Percentiles rank a stretch among this genome's conserved stretches.
Conservation (phyloP, 2,113 vertebrate genomes). For the Ptilorrhoa leucosticta region DNA sequence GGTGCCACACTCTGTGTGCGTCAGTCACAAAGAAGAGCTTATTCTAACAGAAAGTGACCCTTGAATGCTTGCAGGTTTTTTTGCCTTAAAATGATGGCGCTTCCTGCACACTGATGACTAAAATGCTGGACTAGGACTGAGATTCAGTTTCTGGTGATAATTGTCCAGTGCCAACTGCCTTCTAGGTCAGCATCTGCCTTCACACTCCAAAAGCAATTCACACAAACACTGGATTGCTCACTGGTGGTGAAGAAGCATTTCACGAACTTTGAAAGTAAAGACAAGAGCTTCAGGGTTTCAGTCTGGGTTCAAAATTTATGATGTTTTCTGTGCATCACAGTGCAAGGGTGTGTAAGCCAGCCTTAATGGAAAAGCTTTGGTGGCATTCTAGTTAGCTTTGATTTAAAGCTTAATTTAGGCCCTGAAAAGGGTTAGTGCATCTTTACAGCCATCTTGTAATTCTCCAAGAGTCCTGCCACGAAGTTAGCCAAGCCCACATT, state of each 20-base stretch:
- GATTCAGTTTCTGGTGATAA: constrained; percentile 54
- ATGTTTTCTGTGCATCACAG: constrained; percentile 62
- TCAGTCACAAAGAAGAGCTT: background rate
- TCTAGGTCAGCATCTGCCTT: constrained; percentile 49
- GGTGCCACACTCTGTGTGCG: background rate
- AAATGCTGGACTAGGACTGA: background rate
- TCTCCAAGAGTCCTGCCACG: constrained; percentile 62
- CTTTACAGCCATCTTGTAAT: constrained; percentile 69
- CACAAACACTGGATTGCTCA: constrained; percentile 28
- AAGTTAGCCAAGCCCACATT: constrained; percentile 68
- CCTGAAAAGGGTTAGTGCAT: constrained; percentile 67
- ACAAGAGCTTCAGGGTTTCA: constrained; percentile 36
- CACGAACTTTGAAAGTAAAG: constrained; percentile 39
- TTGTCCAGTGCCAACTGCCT: constrained; percentile 34
- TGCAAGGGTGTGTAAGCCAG: constrained; percentile 56
- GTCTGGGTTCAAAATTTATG: constrained; percentile 50
- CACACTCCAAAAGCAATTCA: constrained; percentile 61
- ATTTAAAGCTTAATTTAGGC: constrained; percentile 71
- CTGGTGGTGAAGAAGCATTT: constrained; percentile 27
- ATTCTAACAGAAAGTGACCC: background rate
- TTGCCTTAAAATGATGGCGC: background rate
- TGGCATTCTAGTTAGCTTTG: constrained; percentile 69
- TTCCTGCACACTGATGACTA: background rate
- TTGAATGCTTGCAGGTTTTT: background rate
- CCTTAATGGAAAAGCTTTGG: constrained; percentile 64